Conservation (phyloP, 2,113 vertebrate genomes). For the Ammodytes marinus region DNA sequence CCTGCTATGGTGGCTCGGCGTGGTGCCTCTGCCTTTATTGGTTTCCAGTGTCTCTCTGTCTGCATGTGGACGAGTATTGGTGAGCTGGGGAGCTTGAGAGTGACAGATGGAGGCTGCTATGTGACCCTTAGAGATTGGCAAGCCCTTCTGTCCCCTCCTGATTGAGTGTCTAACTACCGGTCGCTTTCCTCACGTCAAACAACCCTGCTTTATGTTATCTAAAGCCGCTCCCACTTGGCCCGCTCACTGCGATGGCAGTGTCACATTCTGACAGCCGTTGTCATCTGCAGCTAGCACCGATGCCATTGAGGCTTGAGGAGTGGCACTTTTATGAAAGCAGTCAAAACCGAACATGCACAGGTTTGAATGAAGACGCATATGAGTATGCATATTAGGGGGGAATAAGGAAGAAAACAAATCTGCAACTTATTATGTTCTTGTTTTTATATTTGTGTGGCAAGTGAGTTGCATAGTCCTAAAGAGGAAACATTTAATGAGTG, state of each 20-base stretch:
- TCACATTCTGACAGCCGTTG: constrained; percentile 79
- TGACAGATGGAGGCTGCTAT: constrained; percentile 80
- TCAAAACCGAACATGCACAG: constrained; percentile 41
- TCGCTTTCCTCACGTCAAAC: constrained; percentile 75
- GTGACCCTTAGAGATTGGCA: constrained; percentile 77
- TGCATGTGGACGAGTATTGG: constrained; percentile 50
- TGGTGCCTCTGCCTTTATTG: constrained; percentile 65
- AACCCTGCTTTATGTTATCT: constrained; percentile 76
- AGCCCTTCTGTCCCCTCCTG: constrained; percentile 79
- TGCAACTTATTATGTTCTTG: constrained; percentile 14
- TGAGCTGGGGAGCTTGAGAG: constrained; percentile 60
- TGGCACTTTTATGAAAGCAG: constrained; percentile 75
- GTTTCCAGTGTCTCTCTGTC: constrained; percentile 68
- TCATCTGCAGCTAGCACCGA: constrained; percentile 71
- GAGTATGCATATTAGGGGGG: constrained; percentile 24
- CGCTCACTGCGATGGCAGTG: constrained; percentile 67
- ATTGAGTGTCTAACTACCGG: constrained; percentile 81
- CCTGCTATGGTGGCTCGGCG: constrained; percentile 63
- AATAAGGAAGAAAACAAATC: constrained; percentile 28
- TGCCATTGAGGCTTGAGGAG: constrained; percentile 67
- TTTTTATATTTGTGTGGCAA: not conserved
- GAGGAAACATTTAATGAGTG: not conserved
- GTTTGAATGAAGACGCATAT: constrained; percentile 60
- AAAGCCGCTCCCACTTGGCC: constrained; percentile 75
- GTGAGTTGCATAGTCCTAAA: not conserved